Conservation (phyloP, 2,888 invertebrate genomes). For the Tolmerus cingulatus region DNA sequence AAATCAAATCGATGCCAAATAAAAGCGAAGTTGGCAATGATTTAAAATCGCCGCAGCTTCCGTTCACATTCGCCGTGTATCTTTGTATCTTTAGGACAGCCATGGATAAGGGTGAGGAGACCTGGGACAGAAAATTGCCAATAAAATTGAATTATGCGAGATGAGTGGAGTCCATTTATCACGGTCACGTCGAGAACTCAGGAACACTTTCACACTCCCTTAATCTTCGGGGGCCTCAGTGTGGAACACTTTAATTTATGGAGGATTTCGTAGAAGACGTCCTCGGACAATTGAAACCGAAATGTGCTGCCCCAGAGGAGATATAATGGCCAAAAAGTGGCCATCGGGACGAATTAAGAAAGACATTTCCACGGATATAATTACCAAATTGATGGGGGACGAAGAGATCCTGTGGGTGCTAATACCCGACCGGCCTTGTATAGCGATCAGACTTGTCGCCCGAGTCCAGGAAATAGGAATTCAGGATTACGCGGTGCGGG, state of each 20-base stretch:
- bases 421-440: background rate
- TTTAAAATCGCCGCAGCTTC: background rate
- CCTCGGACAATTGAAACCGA: conserved; percentile 21
- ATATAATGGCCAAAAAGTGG: conserved; percentile 6
- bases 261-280: background rate
- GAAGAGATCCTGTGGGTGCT: background rate
- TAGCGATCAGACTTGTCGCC: background rate
- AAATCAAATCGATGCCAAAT: background rate
- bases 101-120: background rate
- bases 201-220: conserved; percentile 1
- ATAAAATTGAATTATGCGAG: conserved; percentile 24
- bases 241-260: background rate
- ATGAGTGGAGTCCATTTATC: conserved; percentile 3
- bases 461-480: background rate
- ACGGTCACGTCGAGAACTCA: background rate
- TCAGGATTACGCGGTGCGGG: background rate
- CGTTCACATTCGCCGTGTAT: background rate
- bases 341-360: background rate
- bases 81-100: background rate
- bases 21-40: background rate
- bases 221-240: background rate
- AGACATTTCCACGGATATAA: conserved; percentile 7
- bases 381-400: background rate
- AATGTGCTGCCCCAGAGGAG: background rate
- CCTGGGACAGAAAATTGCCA: background rate